phyloP scores from a whole-genome alignment of 2,113 vertebrate genomes.

The Catharus minimus region DNA sequence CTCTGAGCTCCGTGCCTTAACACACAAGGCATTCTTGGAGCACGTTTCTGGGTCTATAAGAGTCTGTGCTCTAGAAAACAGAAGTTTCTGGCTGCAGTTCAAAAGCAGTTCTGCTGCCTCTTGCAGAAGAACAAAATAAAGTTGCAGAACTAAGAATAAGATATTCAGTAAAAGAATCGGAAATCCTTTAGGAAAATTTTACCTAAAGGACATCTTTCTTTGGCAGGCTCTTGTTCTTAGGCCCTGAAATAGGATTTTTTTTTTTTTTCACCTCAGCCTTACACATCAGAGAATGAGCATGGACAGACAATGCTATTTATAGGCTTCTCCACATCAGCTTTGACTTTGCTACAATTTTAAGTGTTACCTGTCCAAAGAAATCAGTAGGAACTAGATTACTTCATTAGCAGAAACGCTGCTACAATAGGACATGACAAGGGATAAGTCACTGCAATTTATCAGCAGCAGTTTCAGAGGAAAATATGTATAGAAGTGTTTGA shows the following conservation, averaged over 20 bases:
- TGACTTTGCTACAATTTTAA: conserved; percentile 14
- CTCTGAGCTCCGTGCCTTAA: background rate
- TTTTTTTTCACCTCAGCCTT: background rate
- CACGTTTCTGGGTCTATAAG: background rate
- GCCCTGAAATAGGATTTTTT: background rate
- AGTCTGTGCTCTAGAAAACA: background rate
- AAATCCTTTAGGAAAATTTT: background rate
- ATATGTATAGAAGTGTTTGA: background rate
- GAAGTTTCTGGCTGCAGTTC: background rate
- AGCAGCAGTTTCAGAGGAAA: background rate
- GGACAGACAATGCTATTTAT: background rate
- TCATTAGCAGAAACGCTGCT: background rate
- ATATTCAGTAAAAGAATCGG: background rate
- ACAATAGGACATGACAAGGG: background rate
- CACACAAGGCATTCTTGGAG: background rate
- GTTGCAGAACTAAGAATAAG: conserved; percentile 26
- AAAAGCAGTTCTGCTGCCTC: background rate
- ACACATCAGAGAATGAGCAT: conserved; percentile 12
- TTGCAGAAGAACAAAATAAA: conserved; percentile 42
- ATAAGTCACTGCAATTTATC: background rate
- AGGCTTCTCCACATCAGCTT: background rate
- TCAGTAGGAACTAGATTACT: background rate
- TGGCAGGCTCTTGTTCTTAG: background rate
- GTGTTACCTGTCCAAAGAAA: background rate
- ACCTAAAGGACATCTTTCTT: background rate